Evolutionary conservation across 2,888 invertebrate species (phyloP).

Genomic region (Pollenia labialis): DNA sequence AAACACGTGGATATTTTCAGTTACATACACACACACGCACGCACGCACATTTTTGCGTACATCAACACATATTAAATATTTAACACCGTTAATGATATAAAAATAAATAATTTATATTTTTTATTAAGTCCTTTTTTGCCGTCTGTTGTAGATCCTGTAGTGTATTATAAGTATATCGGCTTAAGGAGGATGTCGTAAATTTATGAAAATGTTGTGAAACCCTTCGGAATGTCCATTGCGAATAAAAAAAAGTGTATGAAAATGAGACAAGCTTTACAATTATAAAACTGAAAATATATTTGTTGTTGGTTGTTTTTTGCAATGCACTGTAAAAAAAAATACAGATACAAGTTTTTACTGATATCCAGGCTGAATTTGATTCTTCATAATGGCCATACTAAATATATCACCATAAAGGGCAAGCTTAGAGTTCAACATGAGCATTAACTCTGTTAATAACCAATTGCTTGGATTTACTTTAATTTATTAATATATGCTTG

Average conservation of each 20-base stretch:
- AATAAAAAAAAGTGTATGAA: slow-evolving; percentile 10
- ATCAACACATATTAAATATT: slow-evolving; percentile 54
- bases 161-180: not conserved
- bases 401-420: no score
- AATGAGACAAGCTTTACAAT: not conserved
- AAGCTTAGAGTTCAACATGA: no score
- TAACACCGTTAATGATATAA: slow-evolving; percentile 54
- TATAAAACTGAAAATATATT: slow-evolving; percentile 16
- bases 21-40: not conserved
- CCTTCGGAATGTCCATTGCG: slow-evolving; percentile 50
- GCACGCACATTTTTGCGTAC: not conserved
- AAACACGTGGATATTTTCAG: no score
- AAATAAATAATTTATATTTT: slow-evolving; percentile 35
- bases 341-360: no score
- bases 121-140: not conserved
- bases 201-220: slow-evolving; percentile 52
- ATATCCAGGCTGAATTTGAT: no score
- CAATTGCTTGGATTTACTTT: no score
- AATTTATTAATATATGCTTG: no score
- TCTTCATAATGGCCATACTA: no score
- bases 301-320: slow-evolving; percentile 12
- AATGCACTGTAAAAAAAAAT: not conserved
- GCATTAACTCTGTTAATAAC: no score
- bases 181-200: slow-evolving; percentile 47
- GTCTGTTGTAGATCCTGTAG: not conserved